Evolutionary conservation across 2,113 vertebrate species (phyloP).

Genomic region (Casuarius casuarius): DNA sequence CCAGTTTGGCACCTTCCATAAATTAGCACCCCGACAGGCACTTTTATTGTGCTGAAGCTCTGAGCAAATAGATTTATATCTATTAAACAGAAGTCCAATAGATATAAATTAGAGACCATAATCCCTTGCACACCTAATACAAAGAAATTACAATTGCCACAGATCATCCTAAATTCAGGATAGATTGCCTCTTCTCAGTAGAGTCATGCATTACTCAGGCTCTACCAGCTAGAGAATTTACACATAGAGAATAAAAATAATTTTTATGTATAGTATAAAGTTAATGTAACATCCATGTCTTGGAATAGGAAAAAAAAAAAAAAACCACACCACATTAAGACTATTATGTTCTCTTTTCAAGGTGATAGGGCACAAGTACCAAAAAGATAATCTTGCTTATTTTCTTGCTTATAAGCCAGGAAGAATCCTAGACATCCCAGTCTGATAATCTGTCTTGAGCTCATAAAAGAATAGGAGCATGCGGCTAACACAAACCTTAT

Average conservation of each 20-base stretch:
- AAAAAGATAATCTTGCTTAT: neutral
- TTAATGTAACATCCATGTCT: neutral
- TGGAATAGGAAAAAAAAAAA: neutral
- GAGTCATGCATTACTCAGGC: neutral
- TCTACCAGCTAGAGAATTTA: neutral
- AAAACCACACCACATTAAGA: neutral
- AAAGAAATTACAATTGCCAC: neutral
- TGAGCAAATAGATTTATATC: neutral
- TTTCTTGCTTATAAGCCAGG: neutral
- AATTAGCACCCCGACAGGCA: neutral
- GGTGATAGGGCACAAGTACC: accelerated
- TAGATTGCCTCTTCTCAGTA: neutral
- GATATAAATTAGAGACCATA: neutral
- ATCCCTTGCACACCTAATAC: neutral
- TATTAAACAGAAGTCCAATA: neutral
- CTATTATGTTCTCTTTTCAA: neutral
- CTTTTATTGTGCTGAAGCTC: neutral
- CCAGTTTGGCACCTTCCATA: neutral
- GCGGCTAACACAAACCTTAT: neutral
- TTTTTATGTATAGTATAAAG: neutral
- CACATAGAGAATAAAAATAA: neutral
- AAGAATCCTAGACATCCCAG: neutral
- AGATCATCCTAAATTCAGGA: neutral
- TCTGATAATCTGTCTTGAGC: neutral
- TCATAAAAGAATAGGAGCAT: neutral